These are phyloP conservation scores for Drosophila sp. DNA, from an alignment of 1,140 invertebrate genomes.

Conservation along the genomic window DNA sequence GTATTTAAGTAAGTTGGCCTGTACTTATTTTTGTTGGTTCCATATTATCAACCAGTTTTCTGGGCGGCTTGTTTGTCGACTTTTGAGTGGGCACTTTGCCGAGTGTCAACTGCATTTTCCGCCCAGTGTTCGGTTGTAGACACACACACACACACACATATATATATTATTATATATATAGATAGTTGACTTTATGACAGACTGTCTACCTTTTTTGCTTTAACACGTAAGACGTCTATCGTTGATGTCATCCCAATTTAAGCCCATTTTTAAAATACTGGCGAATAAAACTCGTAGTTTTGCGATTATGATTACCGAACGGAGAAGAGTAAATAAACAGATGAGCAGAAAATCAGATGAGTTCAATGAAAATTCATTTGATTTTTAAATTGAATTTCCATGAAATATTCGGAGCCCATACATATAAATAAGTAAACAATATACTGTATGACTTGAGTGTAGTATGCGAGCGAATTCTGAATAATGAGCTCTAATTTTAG, in stretches of 20 bases:
- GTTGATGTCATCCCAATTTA: slow-evolving; percentile 28
- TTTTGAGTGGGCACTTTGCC: slow-evolving; percentile 53
- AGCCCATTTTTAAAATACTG: slow-evolving; percentile 19
- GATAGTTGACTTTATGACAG: not conserved
- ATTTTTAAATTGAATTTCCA: not conserved
- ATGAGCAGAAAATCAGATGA: slow-evolving; percentile 1
- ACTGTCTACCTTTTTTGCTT: slow-evolving; percentile 24
- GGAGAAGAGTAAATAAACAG: slow-evolving; percentile 22
- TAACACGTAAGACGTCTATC: slow-evolving; percentile 25
- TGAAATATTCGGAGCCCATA: not conserved
- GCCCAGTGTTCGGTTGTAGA: slow-evolving; percentile 5
- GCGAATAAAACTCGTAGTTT: too few species aligned
- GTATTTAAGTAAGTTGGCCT: not conserved
- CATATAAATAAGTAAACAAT: slow-evolving; percentile 14
- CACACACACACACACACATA: not conserved
- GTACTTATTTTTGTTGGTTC: not conserved
- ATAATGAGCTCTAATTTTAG: slow-evolving; percentile 40
- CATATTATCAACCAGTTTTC: slow-evolving; percentile 58
- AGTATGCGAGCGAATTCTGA: slow-evolving; percentile 5
- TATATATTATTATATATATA: not conserved
- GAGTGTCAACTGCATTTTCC: slow-evolving; percentile 68
- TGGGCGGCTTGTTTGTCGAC: not conserved
- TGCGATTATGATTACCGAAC: too few species aligned
- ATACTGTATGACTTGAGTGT: not conserved
- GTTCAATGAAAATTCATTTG: not conserved